Conservation (phyloP, 2,797 vertebrate species). For the Peromyscus aztecus region DNA sequence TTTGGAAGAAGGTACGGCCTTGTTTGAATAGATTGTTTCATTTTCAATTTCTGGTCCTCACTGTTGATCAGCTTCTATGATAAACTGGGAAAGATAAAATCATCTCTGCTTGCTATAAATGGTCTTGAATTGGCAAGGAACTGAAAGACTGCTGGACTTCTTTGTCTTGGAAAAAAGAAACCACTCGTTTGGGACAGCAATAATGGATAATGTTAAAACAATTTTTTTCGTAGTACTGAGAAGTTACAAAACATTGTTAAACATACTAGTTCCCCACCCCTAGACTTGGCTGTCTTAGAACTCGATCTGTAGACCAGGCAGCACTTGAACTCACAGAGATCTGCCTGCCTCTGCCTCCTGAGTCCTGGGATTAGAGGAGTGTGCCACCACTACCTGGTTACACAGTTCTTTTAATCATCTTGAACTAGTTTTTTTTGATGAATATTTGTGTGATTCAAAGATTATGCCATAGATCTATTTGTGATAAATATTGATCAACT, state of each 20-base stretch:
- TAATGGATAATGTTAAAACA: constrained; percentile 15
- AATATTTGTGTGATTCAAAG: constrained; percentile 61
- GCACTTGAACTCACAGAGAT: not conserved
- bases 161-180: not conserved
- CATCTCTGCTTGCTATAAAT: constrained; percentile 24
- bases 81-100: constrained; percentile 39
- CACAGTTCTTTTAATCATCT: not conserved
- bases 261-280: not conserved
- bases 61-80: constrained; percentile 5
- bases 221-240: not conserved
- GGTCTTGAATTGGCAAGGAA: constrained; percentile 22
- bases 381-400: not conserved
- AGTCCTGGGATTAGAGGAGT: not conserved
- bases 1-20: not conserved
- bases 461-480: constrained; percentile 22
- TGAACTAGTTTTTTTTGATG: constrained; percentile 32
- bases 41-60: constrained; percentile 45
- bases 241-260: constrained; percentile 14
- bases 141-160: constrained; percentile 16
- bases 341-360: not conserved
- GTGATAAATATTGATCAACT: constrained; percentile 41
- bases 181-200: not conserved
- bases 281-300: not conserved
- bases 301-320: not conserved
- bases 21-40: constrained; percentile 19